Conservation (phyloP, 2,888 invertebrate species). For the Melitaea athalia region DNA sequence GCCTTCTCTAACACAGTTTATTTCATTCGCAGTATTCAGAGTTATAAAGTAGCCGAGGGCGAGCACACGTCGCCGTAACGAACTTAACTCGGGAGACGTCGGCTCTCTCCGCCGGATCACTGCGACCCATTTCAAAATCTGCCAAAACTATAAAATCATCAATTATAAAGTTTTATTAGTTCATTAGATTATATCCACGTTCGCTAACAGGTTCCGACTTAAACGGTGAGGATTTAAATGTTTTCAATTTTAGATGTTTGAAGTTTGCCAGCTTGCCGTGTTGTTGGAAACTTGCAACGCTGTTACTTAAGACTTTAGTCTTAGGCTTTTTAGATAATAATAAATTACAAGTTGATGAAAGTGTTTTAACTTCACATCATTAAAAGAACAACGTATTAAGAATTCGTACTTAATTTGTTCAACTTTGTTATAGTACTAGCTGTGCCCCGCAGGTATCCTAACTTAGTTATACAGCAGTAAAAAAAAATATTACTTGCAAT, state of each 20-base stretch:
- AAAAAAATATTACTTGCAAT: too few species aligned
- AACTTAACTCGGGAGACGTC: constrained; percentile 22
- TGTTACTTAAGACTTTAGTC: too few species aligned
- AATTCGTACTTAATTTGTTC: too few species aligned
- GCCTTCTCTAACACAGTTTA: neutral
- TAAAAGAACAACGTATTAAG: too few species aligned
- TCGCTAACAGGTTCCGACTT: neutral
- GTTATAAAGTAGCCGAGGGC: constrained; percentile 17
- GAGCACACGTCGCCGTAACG: constrained; percentile 15
- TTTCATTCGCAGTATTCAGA: constrained; percentile 11
- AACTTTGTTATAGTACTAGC: too few species aligned
- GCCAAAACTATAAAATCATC: constrained; percentile 23
- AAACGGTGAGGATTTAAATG: neutral
- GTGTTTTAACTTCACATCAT: too few species aligned
- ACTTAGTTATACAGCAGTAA: too few species aligned
- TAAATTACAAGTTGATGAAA: too few species aligned
- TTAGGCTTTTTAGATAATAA: too few species aligned
- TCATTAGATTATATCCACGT: neutral
- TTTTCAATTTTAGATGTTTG: neutral
- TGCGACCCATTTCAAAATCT: constrained; percentile 9
- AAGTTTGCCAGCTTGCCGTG: neutral
- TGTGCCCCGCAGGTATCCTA: too few species aligned
- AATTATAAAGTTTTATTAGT: constrained; percentile 17
- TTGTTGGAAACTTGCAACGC: too few species aligned
- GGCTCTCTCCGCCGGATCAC: constrained; percentile 1